These are phyloP conservation scores for Scyliorhinus canicula DNA, from an alignment of 2,797 vertebrate genomes.

Conservation along the genomic window DNA sequence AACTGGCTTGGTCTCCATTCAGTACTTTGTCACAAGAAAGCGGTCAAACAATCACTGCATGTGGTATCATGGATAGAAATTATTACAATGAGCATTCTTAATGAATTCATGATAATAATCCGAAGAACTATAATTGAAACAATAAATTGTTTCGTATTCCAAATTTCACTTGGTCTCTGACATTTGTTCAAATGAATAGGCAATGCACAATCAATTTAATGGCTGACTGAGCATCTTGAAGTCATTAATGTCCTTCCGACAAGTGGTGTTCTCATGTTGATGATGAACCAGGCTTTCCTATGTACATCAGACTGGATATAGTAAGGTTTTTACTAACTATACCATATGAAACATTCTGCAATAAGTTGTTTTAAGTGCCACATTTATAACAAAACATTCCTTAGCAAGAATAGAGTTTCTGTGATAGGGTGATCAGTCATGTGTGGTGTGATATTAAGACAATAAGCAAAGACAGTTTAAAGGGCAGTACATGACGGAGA, in stretches of 20 bases:
- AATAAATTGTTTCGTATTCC: slow-evolving; percentile 33
- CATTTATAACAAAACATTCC: background rate
- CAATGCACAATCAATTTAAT: slow-evolving; percentile 28
- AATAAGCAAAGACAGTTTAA: background rate
- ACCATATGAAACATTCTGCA: background rate
- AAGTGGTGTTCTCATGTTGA: background rate
- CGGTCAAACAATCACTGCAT: background rate
- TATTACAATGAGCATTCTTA: background rate
- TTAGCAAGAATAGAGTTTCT: background rate
- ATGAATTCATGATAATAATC: slow-evolving; percentile 9
- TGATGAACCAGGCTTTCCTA: background rate
- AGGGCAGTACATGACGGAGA: background rate
- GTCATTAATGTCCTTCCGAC: slow-evolving; percentile 8
- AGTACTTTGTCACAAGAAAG: background rate
- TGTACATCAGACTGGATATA: background rate
- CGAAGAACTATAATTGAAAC: slow-evolving; percentile 25
- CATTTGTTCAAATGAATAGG: slow-evolving; percentile 34
- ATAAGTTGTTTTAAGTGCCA: background rate
- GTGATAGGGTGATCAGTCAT: background rate
- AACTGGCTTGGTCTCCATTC: background rate
- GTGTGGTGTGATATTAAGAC: background rate
- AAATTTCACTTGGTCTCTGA: slow-evolving; percentile 2
- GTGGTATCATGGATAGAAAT: background rate
- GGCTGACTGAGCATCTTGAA: slow-evolving; percentile 32
- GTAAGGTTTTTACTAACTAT: background rate